Evolutionary conservation across 1,140 invertebrate species (phyloP).

Genomic region (Cataglyphis hispanica): DNA sequence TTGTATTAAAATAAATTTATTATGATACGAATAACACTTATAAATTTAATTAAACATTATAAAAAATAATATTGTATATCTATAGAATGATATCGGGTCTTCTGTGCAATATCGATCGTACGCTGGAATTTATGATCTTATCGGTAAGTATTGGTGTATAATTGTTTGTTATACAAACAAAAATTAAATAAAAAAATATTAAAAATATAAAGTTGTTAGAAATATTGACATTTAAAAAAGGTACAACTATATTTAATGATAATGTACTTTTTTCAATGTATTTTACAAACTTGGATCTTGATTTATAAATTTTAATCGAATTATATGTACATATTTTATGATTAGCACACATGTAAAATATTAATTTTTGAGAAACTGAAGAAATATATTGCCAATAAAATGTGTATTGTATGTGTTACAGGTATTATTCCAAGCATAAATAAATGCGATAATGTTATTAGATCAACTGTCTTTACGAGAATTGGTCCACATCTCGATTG

Average conservation of each 20-base stretch:
- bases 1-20: not conserved
- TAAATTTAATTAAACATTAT: conserved; percentile 22
- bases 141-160: conserved; percentile 84
- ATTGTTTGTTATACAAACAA: not conserved
- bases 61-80: conserved; percentile 56
- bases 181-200: not conserved
- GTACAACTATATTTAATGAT: not conserved
- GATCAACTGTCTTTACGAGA: conserved; percentile 89
- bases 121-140: conserved; percentile 84
- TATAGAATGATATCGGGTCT: conserved; percentile 85
- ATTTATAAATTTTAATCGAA: not conserved
- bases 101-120: conserved; percentile 85
- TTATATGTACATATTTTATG: not conserved
- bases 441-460: conserved; percentile 79
- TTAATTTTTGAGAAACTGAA: not conserved
- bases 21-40: conserved; percentile 21
- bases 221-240: conserved; percentile 22
- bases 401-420: conserved; percentile 63
- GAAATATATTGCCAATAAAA: conserved; percentile 16
- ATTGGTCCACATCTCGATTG: conserved; percentile 88
- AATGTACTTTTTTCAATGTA: not conserved
- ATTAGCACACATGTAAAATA: not conserved
- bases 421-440: conserved; percentile 86
- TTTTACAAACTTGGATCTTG: not conserved
- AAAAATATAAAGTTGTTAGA: not conserved